Base-by-base conservation (phyloP, 2,888 invertebrate species). In the Crematogaster levior region DNA sequence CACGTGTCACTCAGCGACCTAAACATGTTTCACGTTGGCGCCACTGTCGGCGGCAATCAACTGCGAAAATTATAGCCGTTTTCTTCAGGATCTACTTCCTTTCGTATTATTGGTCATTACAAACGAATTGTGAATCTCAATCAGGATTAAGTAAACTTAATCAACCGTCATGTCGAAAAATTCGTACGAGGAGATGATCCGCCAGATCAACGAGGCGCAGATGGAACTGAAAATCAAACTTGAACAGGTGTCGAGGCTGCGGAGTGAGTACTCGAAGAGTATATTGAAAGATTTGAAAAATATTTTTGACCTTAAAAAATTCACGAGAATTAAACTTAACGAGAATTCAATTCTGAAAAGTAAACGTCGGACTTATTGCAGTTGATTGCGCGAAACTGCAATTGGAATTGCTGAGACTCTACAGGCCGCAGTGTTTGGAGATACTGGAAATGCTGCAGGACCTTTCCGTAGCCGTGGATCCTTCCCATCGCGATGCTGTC, bases 341-440 rank as follows among this genome's bases (percentile, higher is more conserved):
- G n/a, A 24, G 21, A n/a, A 43, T 27, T 37, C n/a, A 21, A 34
- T 43, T 24, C 0, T 27, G 1, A 7, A n/a, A 46, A 30, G 6
- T 43, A 9, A n/a, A 58, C 5, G 10, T 30, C 7, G 9, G 1
- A 2, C 7, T 30, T 21, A 68, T 80, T 83, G 53, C 58, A 92
- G 92, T 88, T n/a, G 86, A 91, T 24, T 90, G 87, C 21, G 90
- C 89, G 7, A 85, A 88, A 56, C 40, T 89, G 53, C 90, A 91
- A 60, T 53, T 92, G 58, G 85, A 86, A 37, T 68, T 89, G 37
- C 43, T 91, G 34, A 82, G 82, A 21, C 80, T 92, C 12, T 91
- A 89, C 48, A 83, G 87, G 53, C 89, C 92, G 10, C 66, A 77
- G 1, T 89, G 82, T 7, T 70, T 89, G 34, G 66, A 86, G 27